Percentiles rank a stretch among this genome's conserved stretches.
Conservation (phyloP, 2,797 vertebrate genomes). For the Harpagifer antarcticus region DNA sequence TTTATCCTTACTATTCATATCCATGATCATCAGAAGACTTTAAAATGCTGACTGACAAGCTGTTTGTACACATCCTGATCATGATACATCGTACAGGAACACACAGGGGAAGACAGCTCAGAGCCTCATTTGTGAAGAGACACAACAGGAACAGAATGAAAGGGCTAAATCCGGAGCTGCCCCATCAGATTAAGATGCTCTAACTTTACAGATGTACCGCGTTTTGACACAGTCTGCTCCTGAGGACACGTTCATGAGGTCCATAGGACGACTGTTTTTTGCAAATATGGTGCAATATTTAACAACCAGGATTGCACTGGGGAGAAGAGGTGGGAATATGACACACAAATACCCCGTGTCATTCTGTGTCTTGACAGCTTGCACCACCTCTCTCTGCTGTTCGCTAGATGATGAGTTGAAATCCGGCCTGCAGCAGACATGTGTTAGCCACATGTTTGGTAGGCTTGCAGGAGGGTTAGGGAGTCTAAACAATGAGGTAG, state of each 20-base stretch:
- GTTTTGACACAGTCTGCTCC: conserved; percentile 35
- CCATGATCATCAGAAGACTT: conserved; percentile 10
- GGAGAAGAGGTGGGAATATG: conserved; percentile 26
- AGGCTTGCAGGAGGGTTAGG: conserved; percentile 29
- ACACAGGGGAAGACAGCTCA: conserved; percentile 9
- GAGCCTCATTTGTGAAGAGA: conserved; percentile 50
- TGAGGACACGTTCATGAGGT: conserved; percentile 26
- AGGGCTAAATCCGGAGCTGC: conserved; percentile 52
- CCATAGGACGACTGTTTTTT: conserved; percentile 22
- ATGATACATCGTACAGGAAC: conserved; percentile 12
- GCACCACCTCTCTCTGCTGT: conserved; percentile 21
- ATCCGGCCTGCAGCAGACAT: conserved; percentile 30
- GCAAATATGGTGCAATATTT: conserved; percentile 26
- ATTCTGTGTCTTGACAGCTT: conserved; percentile 35
- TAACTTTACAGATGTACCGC: conserved; percentile 46
- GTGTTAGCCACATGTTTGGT: conserved; percentile 31
- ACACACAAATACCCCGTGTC: conserved; percentile 17
- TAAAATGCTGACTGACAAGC: conserved; percentile 25
- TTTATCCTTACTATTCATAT: neutral
- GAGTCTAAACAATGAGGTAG: conserved; percentile 48
- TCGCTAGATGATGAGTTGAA: conserved; percentile 35
- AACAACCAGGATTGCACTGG: conserved; percentile 8
- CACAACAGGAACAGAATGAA: conserved; percentile 49
- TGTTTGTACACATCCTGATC: neutral
- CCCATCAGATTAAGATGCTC: conserved; percentile 58